These are phyloP conservation scores for Stomorhina lunata DNA, from an alignment of 2,888 invertebrate species.

Conservation along the genomic window DNA sequence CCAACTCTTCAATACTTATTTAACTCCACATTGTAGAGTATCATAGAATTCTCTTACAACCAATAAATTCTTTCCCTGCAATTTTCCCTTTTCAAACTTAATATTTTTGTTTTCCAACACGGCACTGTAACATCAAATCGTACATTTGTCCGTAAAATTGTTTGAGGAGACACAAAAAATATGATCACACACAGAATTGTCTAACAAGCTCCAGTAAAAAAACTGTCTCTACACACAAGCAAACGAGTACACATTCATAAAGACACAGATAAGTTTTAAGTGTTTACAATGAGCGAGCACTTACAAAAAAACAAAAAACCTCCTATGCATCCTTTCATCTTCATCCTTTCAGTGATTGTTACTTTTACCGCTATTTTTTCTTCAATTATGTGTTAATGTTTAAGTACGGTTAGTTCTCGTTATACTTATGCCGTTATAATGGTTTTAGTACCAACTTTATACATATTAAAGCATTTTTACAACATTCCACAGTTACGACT, in stretches of 20 bases:
- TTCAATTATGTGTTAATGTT: not conserved
- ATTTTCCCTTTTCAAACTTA: not conserved
- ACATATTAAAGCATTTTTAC: too few species aligned
- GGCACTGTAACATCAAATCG: too few species aligned
- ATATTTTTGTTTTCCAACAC: not conserved
- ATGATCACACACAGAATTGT: conserved; percentile 32
- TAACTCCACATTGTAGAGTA: too few species aligned
- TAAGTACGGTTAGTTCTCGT: conserved; percentile 25
- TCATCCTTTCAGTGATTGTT: not conserved
- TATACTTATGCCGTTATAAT: conserved; percentile 9
- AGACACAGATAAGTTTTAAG: not conserved
- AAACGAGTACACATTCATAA: not conserved
- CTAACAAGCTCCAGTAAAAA: not conserved
- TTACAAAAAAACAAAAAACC: conserved; percentile 1
- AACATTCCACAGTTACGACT: too few species aligned
- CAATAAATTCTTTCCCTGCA: not conserved
- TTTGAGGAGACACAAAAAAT: not conserved
- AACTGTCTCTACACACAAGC: not conserved
- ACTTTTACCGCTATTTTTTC: conserved; percentile 30
- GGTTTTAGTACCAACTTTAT: not conserved
- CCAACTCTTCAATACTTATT: too few species aligned
- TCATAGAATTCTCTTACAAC: not conserved
- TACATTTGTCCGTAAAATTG: too few species aligned
- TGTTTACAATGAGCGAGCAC: not conserved
- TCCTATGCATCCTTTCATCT: not conserved